phyloP scores from a whole-genome alignment of 2,888 invertebrate species.

The Drosophila fulvimacula region DNA sequence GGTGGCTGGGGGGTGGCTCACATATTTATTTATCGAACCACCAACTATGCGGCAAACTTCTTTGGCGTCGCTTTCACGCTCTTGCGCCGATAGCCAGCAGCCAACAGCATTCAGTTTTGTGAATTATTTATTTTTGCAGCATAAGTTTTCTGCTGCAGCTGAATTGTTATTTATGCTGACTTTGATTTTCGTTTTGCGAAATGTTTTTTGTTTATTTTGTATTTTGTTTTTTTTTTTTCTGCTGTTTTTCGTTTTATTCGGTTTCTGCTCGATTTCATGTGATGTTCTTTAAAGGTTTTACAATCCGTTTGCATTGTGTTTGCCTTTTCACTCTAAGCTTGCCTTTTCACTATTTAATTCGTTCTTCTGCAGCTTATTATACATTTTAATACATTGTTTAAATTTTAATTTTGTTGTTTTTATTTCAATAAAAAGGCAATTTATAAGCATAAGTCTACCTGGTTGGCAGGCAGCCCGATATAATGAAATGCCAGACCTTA shows the following conservation, averaged over 20 bases:
- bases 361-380: neutral
- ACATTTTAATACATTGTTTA: constrained; percentile 2
- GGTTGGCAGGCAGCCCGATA: neutral
- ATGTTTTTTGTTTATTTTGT: constrained; percentile 11
- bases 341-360: too few species aligned
- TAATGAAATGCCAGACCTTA: constrained; percentile 32
- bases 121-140: constrained; percentile 42
- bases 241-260: neutral
- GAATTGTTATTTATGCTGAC: constrained; percentile 52
- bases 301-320: neutral
- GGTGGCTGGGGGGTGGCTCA: constrained; percentile 20
- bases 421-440: constrained; percentile 76
- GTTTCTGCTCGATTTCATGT: constrained; percentile 7
- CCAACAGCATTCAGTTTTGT: constrained; percentile 21
- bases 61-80: constrained; percentile 66
- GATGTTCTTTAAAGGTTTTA: constrained; percentile 14
- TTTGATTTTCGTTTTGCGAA: constrained; percentile 38
- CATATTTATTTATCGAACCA: constrained; percentile 69
- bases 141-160: constrained; percentile 29
- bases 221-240: neutral
- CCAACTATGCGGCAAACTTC: constrained; percentile 71
- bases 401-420: constrained; percentile 61
- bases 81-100: constrained; percentile 24
- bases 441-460: constrained; percentile 53
- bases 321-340: neutral